Percentiles rank a stretch among this genome's conserved stretches.
Conservation (phyloP, 1,140 invertebrate species). For the Neotoxoptera formosana region DNA sequence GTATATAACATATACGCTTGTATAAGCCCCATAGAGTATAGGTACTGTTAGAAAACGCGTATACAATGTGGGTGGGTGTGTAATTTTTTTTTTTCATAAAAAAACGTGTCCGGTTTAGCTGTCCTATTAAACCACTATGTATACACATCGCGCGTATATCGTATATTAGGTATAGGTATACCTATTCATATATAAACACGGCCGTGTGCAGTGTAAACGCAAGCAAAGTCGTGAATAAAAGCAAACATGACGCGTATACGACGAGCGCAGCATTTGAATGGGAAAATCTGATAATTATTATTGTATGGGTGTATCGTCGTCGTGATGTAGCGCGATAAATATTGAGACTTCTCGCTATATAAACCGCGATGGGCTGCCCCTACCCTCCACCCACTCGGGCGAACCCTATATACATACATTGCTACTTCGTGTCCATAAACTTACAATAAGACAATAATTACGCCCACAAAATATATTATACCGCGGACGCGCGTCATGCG, state of each 20-base stretch:
- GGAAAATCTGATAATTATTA: constrained; percentile 52
- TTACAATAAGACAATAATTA: constrained; percentile 19
- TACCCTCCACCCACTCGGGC: too few relatives aligned
- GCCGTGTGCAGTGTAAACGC: background rate
- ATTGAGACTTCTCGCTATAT: constrained; percentile 37
- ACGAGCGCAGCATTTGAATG: constrained; percentile 27
- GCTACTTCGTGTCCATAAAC: constrained; percentile 7
- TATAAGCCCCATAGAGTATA: background rate
- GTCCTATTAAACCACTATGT: constrained; percentile 28
- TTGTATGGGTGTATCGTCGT: constrained; percentile 16
- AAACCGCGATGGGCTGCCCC: background rate
- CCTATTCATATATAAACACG: background rate
- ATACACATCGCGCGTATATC: background rate
- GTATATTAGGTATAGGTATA: background rate
- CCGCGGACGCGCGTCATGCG: background rate
- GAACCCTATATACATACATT: background rate
- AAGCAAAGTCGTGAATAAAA: constrained; percentile 50
- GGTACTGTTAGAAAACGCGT: background rate
- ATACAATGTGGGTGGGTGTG: background rate
- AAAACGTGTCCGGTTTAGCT: constrained; percentile 41
- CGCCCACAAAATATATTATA: constrained; percentile 1
- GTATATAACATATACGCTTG: background rate
- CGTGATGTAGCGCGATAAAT: constrained; percentile 39
- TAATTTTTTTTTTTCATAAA: background rate
- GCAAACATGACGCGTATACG: background rate